Conservation (phyloP, 2,113 vertebrate species). For the Larimichthys polyactis region DNA sequence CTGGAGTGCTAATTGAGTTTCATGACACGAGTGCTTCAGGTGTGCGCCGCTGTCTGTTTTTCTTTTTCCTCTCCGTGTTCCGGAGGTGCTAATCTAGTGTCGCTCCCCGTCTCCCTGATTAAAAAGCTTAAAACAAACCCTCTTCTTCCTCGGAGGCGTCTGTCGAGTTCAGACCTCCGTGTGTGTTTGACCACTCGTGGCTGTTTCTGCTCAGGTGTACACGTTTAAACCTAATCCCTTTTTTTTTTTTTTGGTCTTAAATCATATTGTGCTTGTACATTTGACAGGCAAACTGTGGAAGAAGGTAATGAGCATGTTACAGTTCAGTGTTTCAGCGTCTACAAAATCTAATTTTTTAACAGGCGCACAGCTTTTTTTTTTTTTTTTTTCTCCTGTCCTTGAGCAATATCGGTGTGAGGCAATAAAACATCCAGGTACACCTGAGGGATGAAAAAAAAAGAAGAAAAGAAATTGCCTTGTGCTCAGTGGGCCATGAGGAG, state of each 20-base stretch:
- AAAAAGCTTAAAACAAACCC: slow-evolving; percentile 31
- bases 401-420: slow-evolving; percentile 45
- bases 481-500: slow-evolving; percentile 40
- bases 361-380: background rate
- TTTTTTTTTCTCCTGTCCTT: slow-evolving; percentile 31
- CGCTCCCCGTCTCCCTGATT: slow-evolving; percentile 48
- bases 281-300: slow-evolving; percentile 26
- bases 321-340: slow-evolving; percentile 26
- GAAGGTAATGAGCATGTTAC: slow-evolving; percentile 29
- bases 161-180: slow-evolving; percentile 15
- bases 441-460: slow-evolving; percentile 39
- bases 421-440: slow-evolving; percentile 57
- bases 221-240: background rate
- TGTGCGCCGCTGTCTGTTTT: slow-evolving; percentile 34
- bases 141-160: slow-evolving; percentile 19
- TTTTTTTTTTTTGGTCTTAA: background rate
- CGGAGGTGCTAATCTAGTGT: slow-evolving; percentile 27
- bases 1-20: slow-evolving; percentile 53
- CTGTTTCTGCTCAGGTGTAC: slow-evolving; percentile 21
- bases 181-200: slow-evolving; percentile 25
- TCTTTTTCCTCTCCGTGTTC: slow-evolving; percentile 47
- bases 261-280: slow-evolving; percentile 15
- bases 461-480: slow-evolving; percentile 52
- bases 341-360: slow-evolving; percentile 33
- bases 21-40: slow-evolving; percentile 17